Base-by-base conservation (phyloP, 2,888 invertebrate species). In the Protonemura montana region DNA sequence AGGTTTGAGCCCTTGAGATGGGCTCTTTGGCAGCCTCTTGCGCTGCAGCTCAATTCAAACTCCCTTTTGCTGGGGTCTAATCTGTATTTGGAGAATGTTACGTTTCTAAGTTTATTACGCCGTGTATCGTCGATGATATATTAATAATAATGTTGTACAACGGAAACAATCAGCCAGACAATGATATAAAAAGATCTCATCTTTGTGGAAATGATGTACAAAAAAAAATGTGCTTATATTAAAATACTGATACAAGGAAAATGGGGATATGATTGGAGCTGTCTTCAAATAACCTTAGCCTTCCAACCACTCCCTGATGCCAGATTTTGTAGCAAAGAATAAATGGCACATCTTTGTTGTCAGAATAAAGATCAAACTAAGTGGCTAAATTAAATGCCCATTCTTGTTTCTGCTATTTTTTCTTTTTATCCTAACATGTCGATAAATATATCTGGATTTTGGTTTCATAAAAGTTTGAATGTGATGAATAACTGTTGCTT, bases 101-200 rank as follows among this genome's bases (percentile, higher is more conserved):
- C 59, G 59, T 59, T 59, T 59, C 59, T 59, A 59, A 59, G 59
- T 59, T 59, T 59, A 59, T 59, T 59, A 59, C 21, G 21, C 29
- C 76, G 78, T 26, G 28, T 87, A 59, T 59, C 59, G 21, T 59
- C 59, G 59, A 59, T 59, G 59, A 59, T 59, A 78, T 78, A 78
- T 0, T 26, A 78, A 78, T 78, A 10, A 78, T 78, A 21, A 78
- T 28, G 26, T 26, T 59, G 59, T 59, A 59, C 59, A 59, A 59
- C 59, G 59, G 59, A 59, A 59, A 59, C 59, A 59, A 59, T 59
- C 59, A 59, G 59, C 81, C 85, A 85, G 87, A 87, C 84, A 87
- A 88, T 86, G 87, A 88, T 87, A 83, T 85, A 89, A 86, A 86
- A 86, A 87, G 87, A 87, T 87, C 87, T 88, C 87, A 88, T 88